These are phyloP conservation scores for Microplitis deprimator DNA, from an alignment of 2,888 invertebrate genomes.

Conservation along the genomic window DNA sequence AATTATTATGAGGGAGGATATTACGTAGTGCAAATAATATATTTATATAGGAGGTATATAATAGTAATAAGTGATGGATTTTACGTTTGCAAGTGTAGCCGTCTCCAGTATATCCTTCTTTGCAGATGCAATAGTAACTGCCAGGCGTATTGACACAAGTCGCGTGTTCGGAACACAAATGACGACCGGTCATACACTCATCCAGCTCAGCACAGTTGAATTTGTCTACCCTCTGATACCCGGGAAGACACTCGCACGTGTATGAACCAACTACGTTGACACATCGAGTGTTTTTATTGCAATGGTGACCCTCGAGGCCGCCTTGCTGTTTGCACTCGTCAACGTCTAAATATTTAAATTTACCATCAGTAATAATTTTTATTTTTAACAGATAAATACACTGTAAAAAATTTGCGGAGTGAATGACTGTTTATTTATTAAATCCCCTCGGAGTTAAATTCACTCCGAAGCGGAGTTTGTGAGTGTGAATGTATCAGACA, in stretches of 20 bases:
- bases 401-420: too few relatives aligned
- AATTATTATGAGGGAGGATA: too few relatives aligned
- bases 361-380: not conserved
- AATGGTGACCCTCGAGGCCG: conserved; percentile 86
- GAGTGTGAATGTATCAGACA: too few relatives aligned
- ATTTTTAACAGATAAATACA: not conserved
- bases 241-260: conserved; percentile 86
- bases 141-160: conserved; percentile 87
- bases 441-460: too few relatives aligned
- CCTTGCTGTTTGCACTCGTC: conserved; percentile 88
- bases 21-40: too few relatives aligned
- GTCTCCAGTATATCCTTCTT: conserved; percentile 82
- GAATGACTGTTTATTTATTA: too few relatives aligned
- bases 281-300: conserved; percentile 87
- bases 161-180: conserved; percentile 84
- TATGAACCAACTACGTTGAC: conserved; percentile 88
- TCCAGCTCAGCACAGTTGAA: conserved; percentile 87
- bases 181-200: conserved; percentile 82
- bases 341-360: conserved; percentile 75
- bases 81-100: conserved; percentile 85
- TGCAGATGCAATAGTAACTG: conserved; percentile 84
- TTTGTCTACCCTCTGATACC: conserved; percentile 83
- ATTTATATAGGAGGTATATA: too few relatives aligned
- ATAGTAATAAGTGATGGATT: conserved; percentile 18
- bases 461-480: too few relatives aligned